Evolutionary conservation across 2,888 invertebrate genomes (phyloP).

Genomic region (Latrodectus hesperus): DNA sequence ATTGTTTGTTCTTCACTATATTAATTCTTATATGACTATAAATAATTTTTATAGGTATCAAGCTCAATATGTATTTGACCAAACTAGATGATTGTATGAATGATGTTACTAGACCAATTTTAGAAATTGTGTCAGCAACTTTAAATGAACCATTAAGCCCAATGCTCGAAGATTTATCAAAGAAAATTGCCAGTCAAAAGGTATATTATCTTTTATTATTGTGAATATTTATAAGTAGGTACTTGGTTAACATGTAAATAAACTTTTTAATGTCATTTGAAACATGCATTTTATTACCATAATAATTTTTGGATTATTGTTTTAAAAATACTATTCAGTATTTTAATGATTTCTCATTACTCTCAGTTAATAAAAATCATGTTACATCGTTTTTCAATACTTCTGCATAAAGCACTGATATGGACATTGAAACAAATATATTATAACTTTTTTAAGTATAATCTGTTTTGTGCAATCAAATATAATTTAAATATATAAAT

Average conservation of each 20-base stretch:
- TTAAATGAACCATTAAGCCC: constrained; percentile 56
- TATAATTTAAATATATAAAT: too few species aligned
- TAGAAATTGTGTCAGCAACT: constrained; percentile 71
- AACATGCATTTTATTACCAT: too few species aligned
- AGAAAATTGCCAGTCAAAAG: constrained; percentile 33
- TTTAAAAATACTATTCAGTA: neutral
- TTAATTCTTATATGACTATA: constrained; percentile 1
- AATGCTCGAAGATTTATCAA: constrained; percentile 2
- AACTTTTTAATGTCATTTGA: neutral
- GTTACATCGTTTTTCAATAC: too few species aligned
- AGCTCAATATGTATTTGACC: constrained; percentile 73
- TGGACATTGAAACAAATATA: too few species aligned
- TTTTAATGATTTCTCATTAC: neutral
- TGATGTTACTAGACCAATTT: constrained; percentile 70
- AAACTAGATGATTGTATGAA: constrained; percentile 70
- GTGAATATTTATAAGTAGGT: neutral
- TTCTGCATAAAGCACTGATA: too few species aligned
- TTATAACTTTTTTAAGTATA: too few species aligned
- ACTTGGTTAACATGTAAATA: neutral
- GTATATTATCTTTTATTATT: constrained; percentile 23
- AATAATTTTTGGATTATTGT: neutral
- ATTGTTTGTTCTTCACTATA: too few species aligned
- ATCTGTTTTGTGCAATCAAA: too few species aligned
- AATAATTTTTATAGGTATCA: constrained; percentile 72
- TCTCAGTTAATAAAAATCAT: neutral